Percentiles rank a stretch among this genome's conserved stretches.
phyloP scores from a whole-genome alignment of 2,797 vertebrate species.

The Phoxinus dragarum region DNA sequence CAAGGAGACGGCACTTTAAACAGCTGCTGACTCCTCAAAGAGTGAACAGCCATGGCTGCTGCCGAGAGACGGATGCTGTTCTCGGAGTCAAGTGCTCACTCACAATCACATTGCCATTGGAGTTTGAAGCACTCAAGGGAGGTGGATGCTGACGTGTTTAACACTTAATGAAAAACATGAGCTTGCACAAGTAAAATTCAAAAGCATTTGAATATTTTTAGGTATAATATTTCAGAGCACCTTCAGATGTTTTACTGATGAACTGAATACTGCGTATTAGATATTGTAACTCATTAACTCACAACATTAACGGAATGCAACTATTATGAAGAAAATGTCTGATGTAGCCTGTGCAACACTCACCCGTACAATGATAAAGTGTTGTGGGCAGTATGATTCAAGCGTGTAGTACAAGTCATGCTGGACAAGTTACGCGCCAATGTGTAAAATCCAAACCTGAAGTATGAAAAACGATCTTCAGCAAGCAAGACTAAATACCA shows the following conservation, averaged over 20 bases:
- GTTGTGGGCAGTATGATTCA: neutral
- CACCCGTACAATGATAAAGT: neutral
- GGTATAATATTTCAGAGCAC: neutral
- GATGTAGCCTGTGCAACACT: neutral
- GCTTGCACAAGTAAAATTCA: neutral
- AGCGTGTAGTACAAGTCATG: neutral
- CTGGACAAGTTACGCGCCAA: neutral
- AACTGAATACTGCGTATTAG: neutral
- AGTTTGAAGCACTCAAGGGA: slow-evolving; percentile 7
- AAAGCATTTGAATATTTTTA: neutral
- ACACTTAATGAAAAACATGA: neutral
- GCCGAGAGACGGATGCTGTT: slow-evolving; percentile 37
- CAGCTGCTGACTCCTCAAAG: slow-evolving; percentile 59
- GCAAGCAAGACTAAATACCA: neutral
- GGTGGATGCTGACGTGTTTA: neutral
- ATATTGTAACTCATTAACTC: neutral
- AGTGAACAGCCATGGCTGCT: slow-evolving; percentile 34
- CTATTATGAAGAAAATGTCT: neutral
- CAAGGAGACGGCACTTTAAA: slow-evolving; percentile 55
- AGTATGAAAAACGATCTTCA: neutral
- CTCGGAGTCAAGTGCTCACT: neutral
- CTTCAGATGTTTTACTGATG: neutral
- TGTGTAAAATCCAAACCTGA: neutral
- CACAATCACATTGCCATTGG: slow-evolving; percentile 21
- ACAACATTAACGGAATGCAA: neutral